Evolutionary conservation across 2,113 vertebrate species (phyloP), one percentile per base, ranked within the genome.

Genomic region (Dolichotis patagonum): DNA sequence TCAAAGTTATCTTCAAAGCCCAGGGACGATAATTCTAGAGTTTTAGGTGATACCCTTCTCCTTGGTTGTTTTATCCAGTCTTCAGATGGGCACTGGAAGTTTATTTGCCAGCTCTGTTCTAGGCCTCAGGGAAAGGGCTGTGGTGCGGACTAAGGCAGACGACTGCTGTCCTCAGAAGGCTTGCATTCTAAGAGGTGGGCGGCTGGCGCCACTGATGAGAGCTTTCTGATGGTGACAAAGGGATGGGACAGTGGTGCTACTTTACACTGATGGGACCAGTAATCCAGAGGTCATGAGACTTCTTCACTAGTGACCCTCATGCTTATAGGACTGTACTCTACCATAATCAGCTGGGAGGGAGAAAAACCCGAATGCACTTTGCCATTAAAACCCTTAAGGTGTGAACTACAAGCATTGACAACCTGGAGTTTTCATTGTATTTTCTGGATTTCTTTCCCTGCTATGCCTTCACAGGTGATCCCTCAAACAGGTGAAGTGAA

Each of bases 1-100:
- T 54, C 77, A 63, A 77, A 90, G 63, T 88, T 85, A 65, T 69
- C 93, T 94, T 95, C n/a, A 62, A 46, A 92, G 67, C 11, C 43
- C 5, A 49, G 0, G 24, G 19, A 85, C 96, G 92, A 87, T 85
- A 83, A 87, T 78, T 88, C 26, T 91, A 35, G 75, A 77, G 43
- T 94, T 91, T 89, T 87, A 80, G 26, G 22, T 86, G 71, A 20
- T 7, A 77, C 4, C 7, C 14, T 95, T 90, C 28, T 78, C 58
- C 12, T 7, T 43, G 32, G 24, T 71, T 95, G 20, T 12, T 73
- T 90, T 92, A 54, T 60, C 90, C 63, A 78, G 85, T 86, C 4
- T 69, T 86, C 28, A 60, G 20, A 41, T 84, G 81, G 89, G 43
- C 83, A 46, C n/a, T 20, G 26, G 88, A 67, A 93, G 28, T 38